Percentiles rank a stretch among this genome's conserved stretches.
Conservation (phyloP, 2,888 invertebrate genomes). For the Auanema sp. region DNA sequence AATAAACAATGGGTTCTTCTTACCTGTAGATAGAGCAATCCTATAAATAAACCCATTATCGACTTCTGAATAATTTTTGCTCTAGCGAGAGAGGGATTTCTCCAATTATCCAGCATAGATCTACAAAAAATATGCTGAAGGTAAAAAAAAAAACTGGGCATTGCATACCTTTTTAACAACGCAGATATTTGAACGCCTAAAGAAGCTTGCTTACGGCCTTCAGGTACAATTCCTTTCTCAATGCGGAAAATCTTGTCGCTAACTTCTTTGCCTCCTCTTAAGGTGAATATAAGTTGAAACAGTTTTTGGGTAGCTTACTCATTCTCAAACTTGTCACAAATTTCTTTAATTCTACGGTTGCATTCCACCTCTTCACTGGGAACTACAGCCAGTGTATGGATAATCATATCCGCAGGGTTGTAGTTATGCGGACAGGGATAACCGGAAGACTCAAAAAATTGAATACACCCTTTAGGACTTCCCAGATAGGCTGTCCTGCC, state of each 20-base stretch:
- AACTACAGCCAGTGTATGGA: constrained; percentile 83
- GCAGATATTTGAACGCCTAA: constrained; percentile 34
- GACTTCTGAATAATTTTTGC: constrained; percentile 61
- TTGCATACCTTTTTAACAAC: constrained; percentile 23
- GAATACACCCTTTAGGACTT: constrained; percentile 67
- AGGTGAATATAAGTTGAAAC: too few species aligned
- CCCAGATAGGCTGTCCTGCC: constrained; percentile 83
- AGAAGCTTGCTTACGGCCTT: constrained; percentile 28
- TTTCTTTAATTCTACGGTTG: constrained; percentile 42
- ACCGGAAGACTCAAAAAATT: constrained; percentile 57
- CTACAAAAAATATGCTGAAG: constrained; percentile 28
- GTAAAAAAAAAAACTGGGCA: neutral
- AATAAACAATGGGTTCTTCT: neutral
- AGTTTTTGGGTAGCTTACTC: constrained; percentile 38
- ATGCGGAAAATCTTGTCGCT: constrained; percentile 23
- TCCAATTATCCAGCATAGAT: constrained; percentile 54
- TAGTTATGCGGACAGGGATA: constrained; percentile 77
- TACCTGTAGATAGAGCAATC: constrained; percentile 75
- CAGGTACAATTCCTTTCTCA: constrained; percentile 28
- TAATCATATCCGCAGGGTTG: constrained; percentile 91
- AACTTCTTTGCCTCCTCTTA: constrained; percentile 38
- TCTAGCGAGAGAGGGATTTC: constrained; percentile 56
- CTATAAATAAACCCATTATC: constrained; percentile 72
- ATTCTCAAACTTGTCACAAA: constrained; percentile 63
- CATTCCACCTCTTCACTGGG: constrained; percentile 78